These are phyloP conservation scores for Hydrozoanthus tunicans DNA, from an alignment of 64 coral and sea anemone species.

Conservation along the genomic window DNA sequence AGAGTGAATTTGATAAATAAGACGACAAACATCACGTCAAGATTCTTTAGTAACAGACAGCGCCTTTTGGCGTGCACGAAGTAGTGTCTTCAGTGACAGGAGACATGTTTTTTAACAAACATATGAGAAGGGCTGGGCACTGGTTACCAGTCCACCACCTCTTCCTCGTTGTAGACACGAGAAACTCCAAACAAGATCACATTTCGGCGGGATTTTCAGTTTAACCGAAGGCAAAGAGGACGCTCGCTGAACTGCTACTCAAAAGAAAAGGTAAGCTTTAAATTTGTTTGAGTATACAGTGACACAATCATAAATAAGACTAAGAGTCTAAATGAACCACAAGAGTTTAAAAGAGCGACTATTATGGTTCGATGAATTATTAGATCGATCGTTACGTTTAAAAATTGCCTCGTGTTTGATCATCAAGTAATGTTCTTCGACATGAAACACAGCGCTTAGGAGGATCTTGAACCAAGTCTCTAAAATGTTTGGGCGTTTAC, in stretches of 20 bases:
- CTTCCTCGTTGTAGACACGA: no score
- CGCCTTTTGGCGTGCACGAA: no score
- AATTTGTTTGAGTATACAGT: background rate
- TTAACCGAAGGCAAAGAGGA: background rate
- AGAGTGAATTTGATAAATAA: no score
- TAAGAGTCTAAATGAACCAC: background rate
- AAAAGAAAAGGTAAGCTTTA: conserved; percentile 5
- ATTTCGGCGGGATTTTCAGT: no score
- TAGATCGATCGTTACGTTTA: background rate
- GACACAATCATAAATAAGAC: background rate
- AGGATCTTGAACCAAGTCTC: no score
- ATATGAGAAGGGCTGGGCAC: no score
- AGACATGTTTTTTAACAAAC: no score
- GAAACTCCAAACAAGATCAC: no score
- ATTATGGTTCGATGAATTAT: background rate
- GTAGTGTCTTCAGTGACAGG: no score
- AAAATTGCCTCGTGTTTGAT: background rate
- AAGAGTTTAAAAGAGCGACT: background rate
- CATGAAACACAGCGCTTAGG: background rate
- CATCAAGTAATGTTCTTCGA: background rate
- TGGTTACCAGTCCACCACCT: no score
- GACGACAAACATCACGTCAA: no score
- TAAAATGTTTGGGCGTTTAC: background rate
- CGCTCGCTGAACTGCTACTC: background rate
- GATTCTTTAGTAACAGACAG: no score